Evolutionary conservation across 37 sponge, comb jelly and placozoan species (phyloP).

Genomic region (Halisarca cf. caerulea): DNA sequence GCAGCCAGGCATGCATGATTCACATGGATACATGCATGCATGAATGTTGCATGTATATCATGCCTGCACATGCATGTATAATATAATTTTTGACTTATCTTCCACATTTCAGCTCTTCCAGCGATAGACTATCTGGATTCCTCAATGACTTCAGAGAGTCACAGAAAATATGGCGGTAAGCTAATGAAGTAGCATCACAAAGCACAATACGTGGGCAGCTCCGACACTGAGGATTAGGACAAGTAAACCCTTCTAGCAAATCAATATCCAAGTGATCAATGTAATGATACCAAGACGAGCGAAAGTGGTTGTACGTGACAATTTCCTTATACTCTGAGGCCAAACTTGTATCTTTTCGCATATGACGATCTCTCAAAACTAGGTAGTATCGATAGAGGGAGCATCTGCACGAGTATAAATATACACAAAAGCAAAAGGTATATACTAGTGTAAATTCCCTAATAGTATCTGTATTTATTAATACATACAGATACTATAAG

Average conservation of each 20-base stretch:
- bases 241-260: not conserved
- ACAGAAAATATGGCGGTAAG: not conserved
- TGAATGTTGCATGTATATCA: too few species aligned
- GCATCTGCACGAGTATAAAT: not conserved
- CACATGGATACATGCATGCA: too few species aligned
- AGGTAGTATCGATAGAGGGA: conserved; percentile 15
- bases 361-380: not conserved
- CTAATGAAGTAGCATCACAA: conserved; percentile 14
- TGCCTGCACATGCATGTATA: too few species aligned
- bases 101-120: not conserved
- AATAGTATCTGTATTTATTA: too few species aligned
- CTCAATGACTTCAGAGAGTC: not conserved
- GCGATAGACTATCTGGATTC: not conserved
- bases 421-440: too few species aligned
- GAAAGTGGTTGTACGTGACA: conserved; percentile 2
- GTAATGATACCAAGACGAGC: conserved; percentile 9
- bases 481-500: too few species aligned
- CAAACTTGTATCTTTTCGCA: not conserved
- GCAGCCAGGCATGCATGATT: not conserved
- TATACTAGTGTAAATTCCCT: too few species aligned
- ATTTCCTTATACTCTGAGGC: not conserved
- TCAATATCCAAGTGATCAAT: not conserved
- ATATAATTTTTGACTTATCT: conserved; percentile 29
- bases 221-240: not conserved
- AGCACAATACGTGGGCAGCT: not conserved